Evolutionary conservation across 1,140 invertebrate genomes (phyloP), one percentile per base, ranked within the genome.

Genomic region (Odontomachus brunneus): DNA sequence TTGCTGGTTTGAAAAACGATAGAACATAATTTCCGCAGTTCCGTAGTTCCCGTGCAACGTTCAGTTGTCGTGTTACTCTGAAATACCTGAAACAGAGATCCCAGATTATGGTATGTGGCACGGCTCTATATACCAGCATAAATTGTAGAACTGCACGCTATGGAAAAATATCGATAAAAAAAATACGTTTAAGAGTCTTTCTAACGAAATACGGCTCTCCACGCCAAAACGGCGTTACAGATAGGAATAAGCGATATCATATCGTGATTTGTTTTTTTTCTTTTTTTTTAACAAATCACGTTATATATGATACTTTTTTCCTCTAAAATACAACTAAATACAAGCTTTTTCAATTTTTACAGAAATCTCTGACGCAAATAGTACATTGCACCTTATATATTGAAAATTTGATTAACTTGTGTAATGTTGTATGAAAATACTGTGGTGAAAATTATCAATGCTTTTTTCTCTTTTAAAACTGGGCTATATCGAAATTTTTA

Each of bases 121-220:
- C 29, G 24, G 9, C 38, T 33, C 48, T 75, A 22, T 33, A 49
- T 44, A 55, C 29, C 14, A 49, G 19, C 49, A 62, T 11, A 76
- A 65, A 83, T 78, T 76, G 51, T 55, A 55, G 11, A 48, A 76
- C 3, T 19, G 51, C 81, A 78, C 72, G 81, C 81, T 49, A 83
- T 9, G 12, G 73, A 59, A 67, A 83, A 57, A 60, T 19, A 57
- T 81, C 53, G 76, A 67, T 53, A 4, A 17, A 38, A 15, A 66
- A 55, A 29, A 38, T 22, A 11, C n/a, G 2, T 55, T 0, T 38
- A n/a, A 65, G 65, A 12, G n/a, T 17, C 3, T 53, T 55, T 44
- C 55, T 22, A 4, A 53, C 22, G 29, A 38, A 53, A 55, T 11
- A n/a, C 11, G 17, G n/a, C 17, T 48, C 33, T 24, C 44, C 44